A percentile compares a stretch with the other conserved stretches of the same genome.
These are phyloP conservation scores for Chondrosia reniformis DNA, from an alignment of 37 sponge, comb jelly and placozoan species.

Conservation along the genomic window DNA sequence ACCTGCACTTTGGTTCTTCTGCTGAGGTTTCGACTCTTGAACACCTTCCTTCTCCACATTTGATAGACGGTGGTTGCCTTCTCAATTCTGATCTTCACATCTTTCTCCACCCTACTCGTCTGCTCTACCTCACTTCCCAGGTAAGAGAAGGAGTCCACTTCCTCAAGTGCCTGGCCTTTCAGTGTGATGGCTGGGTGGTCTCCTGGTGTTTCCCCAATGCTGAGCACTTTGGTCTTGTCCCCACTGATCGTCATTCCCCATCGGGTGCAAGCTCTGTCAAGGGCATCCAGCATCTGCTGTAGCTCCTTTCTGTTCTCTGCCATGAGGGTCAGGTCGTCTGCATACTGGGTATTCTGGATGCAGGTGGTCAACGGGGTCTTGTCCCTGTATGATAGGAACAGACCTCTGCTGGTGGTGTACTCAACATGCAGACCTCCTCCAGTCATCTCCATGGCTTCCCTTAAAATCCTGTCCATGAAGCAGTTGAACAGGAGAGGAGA, in stretches of 20 bases:
- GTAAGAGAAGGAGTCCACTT: conserved; percentile 6
- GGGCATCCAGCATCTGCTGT: neutral
- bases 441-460: conserved; percentile 10
- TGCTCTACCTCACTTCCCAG: conserved; percentile 16
- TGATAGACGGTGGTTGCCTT: conserved; percentile 2
- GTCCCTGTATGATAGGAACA: conserved; percentile 20
- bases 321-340: conserved; percentile 11
- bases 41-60: conserved; percentile 17
- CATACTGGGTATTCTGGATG: neutral
- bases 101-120: neutral
- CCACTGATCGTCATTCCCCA: neutral
- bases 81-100: neutral
- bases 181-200: neutral
- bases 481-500: conserved; percentile 15
- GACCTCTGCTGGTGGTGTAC: conserved; percentile 12
- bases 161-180: neutral
- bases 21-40: neutral
- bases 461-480: conserved; percentile 3
- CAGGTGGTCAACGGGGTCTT: neutral
- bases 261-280: neutral
- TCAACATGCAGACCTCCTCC: conserved; percentile 15
- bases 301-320: neutral
- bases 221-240: conserved; percentile 17
- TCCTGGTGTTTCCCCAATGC: neutral
- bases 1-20: neutral